phyloP scores from a whole-genome alignment of 2,113 vertebrate species.

The Malurus elegans region DNA sequence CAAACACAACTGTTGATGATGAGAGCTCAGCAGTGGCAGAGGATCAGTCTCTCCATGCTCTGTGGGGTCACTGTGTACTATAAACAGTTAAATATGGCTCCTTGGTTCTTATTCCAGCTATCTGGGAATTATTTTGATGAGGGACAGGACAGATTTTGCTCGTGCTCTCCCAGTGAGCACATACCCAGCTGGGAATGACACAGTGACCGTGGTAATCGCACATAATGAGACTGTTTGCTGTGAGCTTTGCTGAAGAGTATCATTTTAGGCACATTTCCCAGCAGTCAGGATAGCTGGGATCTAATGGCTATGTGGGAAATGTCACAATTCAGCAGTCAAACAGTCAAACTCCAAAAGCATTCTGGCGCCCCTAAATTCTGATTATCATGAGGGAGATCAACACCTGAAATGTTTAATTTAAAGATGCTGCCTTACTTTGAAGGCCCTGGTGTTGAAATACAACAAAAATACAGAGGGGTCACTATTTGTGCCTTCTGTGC shows the following conservation, averaged over 20 bases:
- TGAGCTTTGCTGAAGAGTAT: not conserved
- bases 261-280: not conserved
- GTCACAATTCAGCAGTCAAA: not conserved
- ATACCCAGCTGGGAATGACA: not conserved
- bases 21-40: not conserved
- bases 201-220: not conserved
- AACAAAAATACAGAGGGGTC: not conserved
- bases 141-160: not conserved
- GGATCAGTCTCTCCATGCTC: not conserved
- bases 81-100: not conserved
- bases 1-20: not conserved
- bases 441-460: not conserved
- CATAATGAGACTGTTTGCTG: not conserved
- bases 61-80: not conserved
- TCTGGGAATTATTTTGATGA: not conserved
- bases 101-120: not conserved
- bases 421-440: not conserved
- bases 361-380: not conserved
- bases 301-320: not conserved
- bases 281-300: not conserved
- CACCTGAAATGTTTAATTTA: not conserved
- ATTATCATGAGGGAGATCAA: not conserved
- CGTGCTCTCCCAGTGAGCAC: not conserved
- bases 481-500: not conserved
- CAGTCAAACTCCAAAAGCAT: not conserved